Percentiles rank a stretch among this genome's conserved stretches.
Conservation (phyloP, 2,888 invertebrate species). For the Parnassius smintheus region DNA sequence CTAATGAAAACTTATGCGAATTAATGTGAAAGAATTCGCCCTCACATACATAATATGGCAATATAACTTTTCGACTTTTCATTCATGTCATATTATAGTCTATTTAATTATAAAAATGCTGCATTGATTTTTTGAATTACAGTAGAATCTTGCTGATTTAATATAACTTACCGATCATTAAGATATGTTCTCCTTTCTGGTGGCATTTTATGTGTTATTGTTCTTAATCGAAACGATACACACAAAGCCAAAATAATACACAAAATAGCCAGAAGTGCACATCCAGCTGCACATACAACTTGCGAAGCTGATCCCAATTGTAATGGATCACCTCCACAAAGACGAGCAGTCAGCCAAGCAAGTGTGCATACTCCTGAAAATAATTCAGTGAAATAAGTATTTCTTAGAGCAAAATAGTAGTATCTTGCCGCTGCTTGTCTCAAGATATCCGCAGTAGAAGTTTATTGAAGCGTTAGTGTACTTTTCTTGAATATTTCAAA, state of each 20-base stretch:
- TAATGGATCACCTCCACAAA: conserved; percentile 83
- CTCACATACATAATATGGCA: too few relatives aligned
- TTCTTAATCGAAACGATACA: conserved; percentile 82
- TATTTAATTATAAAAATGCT: too few relatives aligned
- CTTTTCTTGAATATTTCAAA: too few relatives aligned
- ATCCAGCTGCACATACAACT: conserved; percentile 85
- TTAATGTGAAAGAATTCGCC: too few relatives aligned
- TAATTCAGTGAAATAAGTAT: neutral
- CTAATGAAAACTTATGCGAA: too few relatives aligned
- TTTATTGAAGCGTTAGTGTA: too few relatives aligned
- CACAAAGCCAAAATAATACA: conserved; percentile 85
- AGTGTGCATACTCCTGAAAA: conserved; percentile 83
- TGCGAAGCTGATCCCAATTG: conserved; percentile 80
- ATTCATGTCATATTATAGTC: too few relatives aligned
- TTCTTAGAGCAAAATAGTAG: too few relatives aligned
- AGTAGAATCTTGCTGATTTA: neutral
- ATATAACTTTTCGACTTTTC: too few relatives aligned
- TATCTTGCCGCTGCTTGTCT: too few relatives aligned
- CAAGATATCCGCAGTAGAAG: too few relatives aligned
- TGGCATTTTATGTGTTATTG: conserved; percentile 81
- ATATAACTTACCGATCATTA: conserved; percentile 72
- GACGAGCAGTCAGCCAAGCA: conserved; percentile 84
- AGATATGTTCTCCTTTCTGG: conserved; percentile 79
- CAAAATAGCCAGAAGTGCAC: conserved; percentile 84
- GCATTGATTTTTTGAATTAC: neutral